phyloP scores from a whole-genome alignment of 1,140 invertebrate genomes.

The Nylanderia fulva region DNA sequence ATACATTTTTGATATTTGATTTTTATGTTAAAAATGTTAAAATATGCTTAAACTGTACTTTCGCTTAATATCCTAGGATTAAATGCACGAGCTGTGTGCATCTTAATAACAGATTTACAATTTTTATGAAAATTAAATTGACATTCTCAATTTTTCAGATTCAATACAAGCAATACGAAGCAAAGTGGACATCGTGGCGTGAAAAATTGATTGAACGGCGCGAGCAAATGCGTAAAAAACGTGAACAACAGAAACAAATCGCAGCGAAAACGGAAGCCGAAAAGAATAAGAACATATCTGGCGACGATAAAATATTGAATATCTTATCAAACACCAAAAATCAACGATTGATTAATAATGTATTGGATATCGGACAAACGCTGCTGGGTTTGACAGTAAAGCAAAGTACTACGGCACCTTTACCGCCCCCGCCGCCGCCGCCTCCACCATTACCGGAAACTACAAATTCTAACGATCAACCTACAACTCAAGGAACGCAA shows the following conservation, averaged over 20 bases:
- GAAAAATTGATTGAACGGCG: constrained; percentile 91
- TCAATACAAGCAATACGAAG: constrained; percentile 93
- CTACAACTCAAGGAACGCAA: constrained; percentile 25
- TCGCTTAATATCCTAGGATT: background rate
- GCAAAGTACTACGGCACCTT: constrained; percentile 63
- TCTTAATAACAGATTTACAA: background rate
- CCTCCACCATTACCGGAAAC: constrained; percentile 66
- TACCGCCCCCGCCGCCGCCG: constrained; percentile 53
- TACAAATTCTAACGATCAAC: constrained; percentile 26
- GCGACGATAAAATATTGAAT: constrained; percentile 84
- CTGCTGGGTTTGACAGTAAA: constrained; percentile 83
- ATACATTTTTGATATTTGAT: constrained; percentile 23
- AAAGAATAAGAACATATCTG: constrained; percentile 81
- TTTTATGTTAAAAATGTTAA: background rate
- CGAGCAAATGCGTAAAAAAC: constrained; percentile 92
- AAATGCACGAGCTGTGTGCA: background rate
- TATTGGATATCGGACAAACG: constrained; percentile 84
- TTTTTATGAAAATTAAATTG: constrained; percentile 5
- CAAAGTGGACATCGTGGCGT: constrained; percentile 93
- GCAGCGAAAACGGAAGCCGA: constrained; percentile 79
- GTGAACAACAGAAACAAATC: constrained; percentile 84
- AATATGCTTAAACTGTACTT: no score
- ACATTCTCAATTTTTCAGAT: constrained; percentile 80
- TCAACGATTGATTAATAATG: constrained; percentile 83
- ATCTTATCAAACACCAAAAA: constrained; percentile 84